A percentile compares a stretch with the other conserved stretches of the same genome.
These are phyloP conservation scores for Melitaea cinxia DNA, from an alignment of 1,140 invertebrate genomes.

Conservation along the genomic window DNA sequence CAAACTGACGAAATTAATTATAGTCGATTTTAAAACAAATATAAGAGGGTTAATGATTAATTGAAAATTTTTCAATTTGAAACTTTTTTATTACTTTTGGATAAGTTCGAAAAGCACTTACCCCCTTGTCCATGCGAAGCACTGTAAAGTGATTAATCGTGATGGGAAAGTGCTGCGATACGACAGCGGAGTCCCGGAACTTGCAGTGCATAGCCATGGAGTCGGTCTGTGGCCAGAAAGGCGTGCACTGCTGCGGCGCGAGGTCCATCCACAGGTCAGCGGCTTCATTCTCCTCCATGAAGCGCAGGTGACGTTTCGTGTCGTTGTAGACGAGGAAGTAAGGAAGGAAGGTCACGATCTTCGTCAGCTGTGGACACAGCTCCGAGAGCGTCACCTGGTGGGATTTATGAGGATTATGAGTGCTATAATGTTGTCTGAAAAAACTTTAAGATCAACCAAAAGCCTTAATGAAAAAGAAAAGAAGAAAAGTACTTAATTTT, in stretches of 20 bases:
- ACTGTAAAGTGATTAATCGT: slow-evolving; percentile 87
- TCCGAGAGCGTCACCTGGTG: slow-evolving; percentile 85
- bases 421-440: too few relatives aligned
- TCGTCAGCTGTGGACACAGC: slow-evolving; percentile 88
- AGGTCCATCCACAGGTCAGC: slow-evolving; percentile 93
- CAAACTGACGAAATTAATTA: too few relatives aligned
- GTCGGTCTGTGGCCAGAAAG: slow-evolving; percentile 92
- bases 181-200: slow-evolving; percentile 88
- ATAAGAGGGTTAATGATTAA: too few relatives aligned
- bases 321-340: slow-evolving; percentile 92
- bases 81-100: too few relatives aligned
- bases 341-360: slow-evolving; percentile 92
- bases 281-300: slow-evolving; percentile 93
- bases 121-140: slow-evolving; percentile 91
- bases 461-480: too few relatives aligned
- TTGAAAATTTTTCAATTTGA: too few relatives aligned
- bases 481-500: too few relatives aligned
- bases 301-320: slow-evolving; percentile 86
- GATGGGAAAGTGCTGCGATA: slow-evolving; percentile 90
- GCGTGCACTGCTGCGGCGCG: slow-evolving; percentile 85
- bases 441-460: too few relatives aligned
- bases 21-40: too few relatives aligned
- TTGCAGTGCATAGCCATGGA: slow-evolving; percentile 91
- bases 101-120: slow-evolving; percentile 76
- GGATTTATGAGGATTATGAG: too few relatives aligned